Evolutionary conservation across 2,888 invertebrate genomes (phyloP), one percentile per base, ranked within the genome.

Genomic region (Alloscopus bannaensis): DNA sequence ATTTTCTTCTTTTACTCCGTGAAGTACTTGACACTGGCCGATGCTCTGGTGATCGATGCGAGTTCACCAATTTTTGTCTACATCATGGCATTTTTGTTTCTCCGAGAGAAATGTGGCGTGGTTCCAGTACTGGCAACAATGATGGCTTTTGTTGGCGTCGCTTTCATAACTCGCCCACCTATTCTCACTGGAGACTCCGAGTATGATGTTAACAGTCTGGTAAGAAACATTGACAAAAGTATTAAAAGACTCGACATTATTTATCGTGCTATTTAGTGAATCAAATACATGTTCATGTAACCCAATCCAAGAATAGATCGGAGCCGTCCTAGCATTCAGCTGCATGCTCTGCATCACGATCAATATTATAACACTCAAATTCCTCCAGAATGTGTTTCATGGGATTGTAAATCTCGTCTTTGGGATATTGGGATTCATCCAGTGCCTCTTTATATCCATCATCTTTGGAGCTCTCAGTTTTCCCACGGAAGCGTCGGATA

Each of bases 81-180:
- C 13, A 3, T 78, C 11, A 50, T 81, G 65, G 81, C 78, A 22
- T 81, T 50, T 22, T 13, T 78, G 3, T 75, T 73, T 45, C 80
- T 83, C 29, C 75, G 72, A 8, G 83, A 83, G 20, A 57, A 66
- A 22, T 77, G 78, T 18, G 81, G 83, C 6, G n/a, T 83, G 16
- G 52, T 83, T 52, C 83, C 83, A 0, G 57, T 80, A 11, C 3
- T 80, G n/a, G 55, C 59, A 1, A 76, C 79, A 3, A 22, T 81
- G 11, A 13, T 79, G 13, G 83, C 81, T 28, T 47, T 83, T 16
- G 28, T 62, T 24, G 83, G 83, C 3, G 79, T 81, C 22, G 79
- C 68, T 0, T 31, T 83, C 3, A 83, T 83, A 60, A 68, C 81
- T 3, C 28, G 83, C 6, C 83, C 83, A 16, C 83, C 81, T 0